These are phyloP conservation scores for Scalopus aquaticus DNA, from an alignment of 2,113 vertebrate genomes.

Conservation along the genomic window DNA sequence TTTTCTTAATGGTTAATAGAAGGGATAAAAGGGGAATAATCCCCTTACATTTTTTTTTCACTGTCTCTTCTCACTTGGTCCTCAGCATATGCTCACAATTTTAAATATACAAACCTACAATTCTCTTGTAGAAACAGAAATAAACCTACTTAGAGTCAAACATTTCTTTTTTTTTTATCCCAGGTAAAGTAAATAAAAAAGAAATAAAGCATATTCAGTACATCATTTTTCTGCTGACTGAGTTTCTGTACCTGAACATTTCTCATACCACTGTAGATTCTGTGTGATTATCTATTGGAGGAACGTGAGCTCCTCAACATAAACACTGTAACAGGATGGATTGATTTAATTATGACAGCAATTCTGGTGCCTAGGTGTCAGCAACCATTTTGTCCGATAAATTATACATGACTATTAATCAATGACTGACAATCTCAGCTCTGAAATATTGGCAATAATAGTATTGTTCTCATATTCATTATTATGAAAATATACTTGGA, in stretches of 20 bases:
- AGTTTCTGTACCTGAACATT: not conserved
- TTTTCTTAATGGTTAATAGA: not conserved
- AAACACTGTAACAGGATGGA: not conserved
- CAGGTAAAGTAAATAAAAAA: conserved; percentile 13
- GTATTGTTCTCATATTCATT: conserved; percentile 51
- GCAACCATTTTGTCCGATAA: conserved; percentile 22
- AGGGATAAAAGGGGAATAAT: not conserved
- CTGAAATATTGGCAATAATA: conserved; percentile 18
- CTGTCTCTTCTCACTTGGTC: not conserved
- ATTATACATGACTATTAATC: conserved; percentile 29
- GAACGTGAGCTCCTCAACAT: not conserved
- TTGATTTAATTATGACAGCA: not conserved
- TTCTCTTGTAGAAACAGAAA: not conserved
- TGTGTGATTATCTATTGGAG: not conserved
- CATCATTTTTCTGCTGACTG: not conserved
- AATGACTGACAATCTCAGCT: not conserved
- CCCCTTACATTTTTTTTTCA: not conserved
- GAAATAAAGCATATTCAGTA: not conserved
- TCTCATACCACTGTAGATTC: not conserved
- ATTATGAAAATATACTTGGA: conserved; percentile 57
- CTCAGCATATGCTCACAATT: not conserved
- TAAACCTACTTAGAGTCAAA: not conserved
- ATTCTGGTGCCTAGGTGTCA: not conserved
- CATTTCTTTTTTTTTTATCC: not conserved
- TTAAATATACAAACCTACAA: not conserved